Base-by-base conservation (phyloP, 2,797 vertebrate genomes). In the Ctenopoma multispine region DNA sequence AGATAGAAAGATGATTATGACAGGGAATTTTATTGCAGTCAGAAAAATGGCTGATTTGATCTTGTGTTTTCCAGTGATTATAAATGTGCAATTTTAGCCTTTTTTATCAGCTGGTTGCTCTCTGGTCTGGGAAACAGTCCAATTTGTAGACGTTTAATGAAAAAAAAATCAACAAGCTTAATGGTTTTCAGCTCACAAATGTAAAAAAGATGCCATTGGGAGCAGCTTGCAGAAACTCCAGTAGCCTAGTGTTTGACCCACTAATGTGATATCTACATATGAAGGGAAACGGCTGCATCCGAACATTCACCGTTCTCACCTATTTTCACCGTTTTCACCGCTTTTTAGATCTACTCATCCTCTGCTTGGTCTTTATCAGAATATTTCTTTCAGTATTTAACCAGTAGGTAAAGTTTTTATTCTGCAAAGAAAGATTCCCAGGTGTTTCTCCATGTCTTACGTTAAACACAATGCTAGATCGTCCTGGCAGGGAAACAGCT, bases 91-190 rank as follows among this genome's bases (percentile, higher is more conserved):
- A n/a, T 69, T 17, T 69, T 64, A 69, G 56, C 18, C 64, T 76
- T 27, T 31, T 27, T 69, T 80, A 69, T 64, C 54, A 62, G 68
- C 72, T 18, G 14, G 7, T 15, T 14, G 48, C 40, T 70, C 48
- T 14, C 5, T 21, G 15, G 1, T 62, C 31, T 31, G 63, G 74
- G 67, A 72, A 60, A 56, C 51, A 6, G 13, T 64, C 60, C 63
- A 65, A 48, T 71, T 54, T 65, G 38, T 41, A n/a, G 34, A 36
- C 40, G 15, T 72, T 67, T 71, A 47, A 71, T 74, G 63, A n/a
- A n/a, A 17, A 73, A 40, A 23, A 49, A 40, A 61, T 34, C 14
- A 54, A 41, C 31, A 40, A 17, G 18, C 9, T 36, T 43, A 62
- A 57, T 63, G 29, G 27, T 36, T 64, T 59, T 59, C 13, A 40